Conservation (phyloP, 2,113 vertebrate species). For the Calcarius ornatus region DNA sequence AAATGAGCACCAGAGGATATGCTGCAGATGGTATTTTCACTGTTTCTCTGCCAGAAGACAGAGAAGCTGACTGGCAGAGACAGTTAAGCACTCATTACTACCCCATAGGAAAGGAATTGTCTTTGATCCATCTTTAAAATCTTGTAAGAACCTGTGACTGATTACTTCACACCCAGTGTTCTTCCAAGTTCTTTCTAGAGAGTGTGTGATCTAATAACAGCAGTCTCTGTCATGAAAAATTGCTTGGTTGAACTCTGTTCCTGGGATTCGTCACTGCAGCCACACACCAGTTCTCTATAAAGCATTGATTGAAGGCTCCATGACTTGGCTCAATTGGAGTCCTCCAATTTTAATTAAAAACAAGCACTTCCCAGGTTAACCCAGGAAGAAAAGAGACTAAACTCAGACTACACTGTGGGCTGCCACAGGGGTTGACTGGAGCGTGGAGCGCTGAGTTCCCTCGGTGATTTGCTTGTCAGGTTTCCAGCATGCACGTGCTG, state of each 20-base stretch:
- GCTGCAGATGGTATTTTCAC: not conserved
- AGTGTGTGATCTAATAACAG: not conserved
- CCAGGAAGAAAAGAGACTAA: not conserved
- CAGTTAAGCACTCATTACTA: not conserved
- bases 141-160: not conserved
- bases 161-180: not conserved
- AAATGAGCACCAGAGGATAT: not conserved
- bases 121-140: not conserved
- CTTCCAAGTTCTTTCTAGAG: not conserved
- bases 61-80: not conserved
- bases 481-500: accelerated
- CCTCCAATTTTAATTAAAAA: not conserved
- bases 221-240: not conserved
- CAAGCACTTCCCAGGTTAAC: not conserved
- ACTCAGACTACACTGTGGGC: not conserved
- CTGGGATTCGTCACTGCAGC: not conserved
- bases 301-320: not conserved
- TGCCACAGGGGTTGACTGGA: not conserved
- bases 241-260: not conserved
- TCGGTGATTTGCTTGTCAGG: not conserved
- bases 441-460: accelerated
- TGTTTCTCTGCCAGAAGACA: not conserved
- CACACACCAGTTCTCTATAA: not conserved
- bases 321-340: not conserved
- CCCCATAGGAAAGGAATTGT: not conserved